Conservation (phyloP, 2,888 invertebrate species). For the Sesamia inferens region DNA sequence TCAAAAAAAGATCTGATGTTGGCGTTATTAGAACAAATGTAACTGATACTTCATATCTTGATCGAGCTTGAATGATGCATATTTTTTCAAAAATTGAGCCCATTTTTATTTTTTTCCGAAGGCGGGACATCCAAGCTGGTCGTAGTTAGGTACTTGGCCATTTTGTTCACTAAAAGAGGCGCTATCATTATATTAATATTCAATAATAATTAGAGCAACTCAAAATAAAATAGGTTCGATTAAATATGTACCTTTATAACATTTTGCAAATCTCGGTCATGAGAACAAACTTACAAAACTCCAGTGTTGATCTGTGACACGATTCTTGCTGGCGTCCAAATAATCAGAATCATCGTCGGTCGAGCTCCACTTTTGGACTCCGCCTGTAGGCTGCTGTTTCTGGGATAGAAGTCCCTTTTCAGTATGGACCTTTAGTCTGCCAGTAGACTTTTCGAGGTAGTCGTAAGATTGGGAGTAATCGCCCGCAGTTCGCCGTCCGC, state of each 20-base stretch:
- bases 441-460: not conserved
- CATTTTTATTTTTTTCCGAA: too few relatives aligned
- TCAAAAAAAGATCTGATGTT: not conserved
- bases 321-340: too few relatives aligned
- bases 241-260: not conserved
- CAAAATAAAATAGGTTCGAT: not conserved
- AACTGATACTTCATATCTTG: too few relatives aligned
- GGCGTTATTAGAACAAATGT: too few relatives aligned
- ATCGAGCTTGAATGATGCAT: too few relatives aligned
- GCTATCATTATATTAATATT: not conserved
- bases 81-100: too few relatives aligned
- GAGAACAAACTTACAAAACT: slow-evolving; percentile 21
- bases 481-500: not conserved
- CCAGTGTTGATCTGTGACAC: not conserved
- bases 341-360: not conserved
- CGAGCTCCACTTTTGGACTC: not conserved
- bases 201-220: not conserved
- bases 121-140: too few relatives aligned
- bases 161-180: not conserved
- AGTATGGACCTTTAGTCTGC: too few relatives aligned
- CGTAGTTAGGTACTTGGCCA: not conserved
- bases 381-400: not conserved
- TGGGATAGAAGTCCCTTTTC: not conserved
- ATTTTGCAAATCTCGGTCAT: not conserved
- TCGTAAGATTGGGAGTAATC: slow-evolving; percentile 7